phyloP scores from a whole-genome alignment of 2,113 vertebrate species.

The Riparia riparia region DNA sequence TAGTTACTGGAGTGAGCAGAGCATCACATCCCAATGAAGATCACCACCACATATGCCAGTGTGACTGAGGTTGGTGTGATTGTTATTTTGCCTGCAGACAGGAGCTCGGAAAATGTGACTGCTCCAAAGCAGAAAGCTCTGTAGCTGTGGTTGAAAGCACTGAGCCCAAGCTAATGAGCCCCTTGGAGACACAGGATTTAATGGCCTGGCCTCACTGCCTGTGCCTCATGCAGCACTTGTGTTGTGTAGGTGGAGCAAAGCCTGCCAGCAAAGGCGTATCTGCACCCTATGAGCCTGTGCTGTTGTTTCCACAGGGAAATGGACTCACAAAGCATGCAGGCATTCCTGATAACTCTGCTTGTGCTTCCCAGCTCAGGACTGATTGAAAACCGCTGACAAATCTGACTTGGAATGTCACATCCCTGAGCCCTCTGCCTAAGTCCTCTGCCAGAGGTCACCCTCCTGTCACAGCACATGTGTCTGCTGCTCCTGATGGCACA shows the following conservation, averaged over 20 bases:
- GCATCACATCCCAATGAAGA: not conserved
- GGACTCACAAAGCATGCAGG: not conserved
- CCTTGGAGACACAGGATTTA: not conserved
- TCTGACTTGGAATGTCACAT: not conserved
- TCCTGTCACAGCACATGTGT: accelerated
- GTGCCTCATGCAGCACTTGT: not conserved
- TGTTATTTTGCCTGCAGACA: not conserved
- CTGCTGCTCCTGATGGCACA: not conserved
- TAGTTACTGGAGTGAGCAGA: not conserved
- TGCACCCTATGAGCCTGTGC: not conserved
- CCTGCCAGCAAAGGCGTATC: not conserved
- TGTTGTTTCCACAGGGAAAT: not conserved
- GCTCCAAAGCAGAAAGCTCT: not conserved
- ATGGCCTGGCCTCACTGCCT: accelerated
- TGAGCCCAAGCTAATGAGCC: not conserved
- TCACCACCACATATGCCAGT: accelerated
- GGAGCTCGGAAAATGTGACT: not conserved
- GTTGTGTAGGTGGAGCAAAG: not conserved
- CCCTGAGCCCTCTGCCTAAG: not conserved
- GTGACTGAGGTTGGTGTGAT: not conserved
- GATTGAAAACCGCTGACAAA: not conserved
- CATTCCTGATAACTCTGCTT: not conserved
- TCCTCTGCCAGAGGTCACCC: not conserved
- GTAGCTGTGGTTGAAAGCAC: not conserved
- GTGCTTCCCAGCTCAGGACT: not conserved